Base-by-base conservation (phyloP, 2,888 invertebrate genomes). In the Oscheius sp. region DNA sequence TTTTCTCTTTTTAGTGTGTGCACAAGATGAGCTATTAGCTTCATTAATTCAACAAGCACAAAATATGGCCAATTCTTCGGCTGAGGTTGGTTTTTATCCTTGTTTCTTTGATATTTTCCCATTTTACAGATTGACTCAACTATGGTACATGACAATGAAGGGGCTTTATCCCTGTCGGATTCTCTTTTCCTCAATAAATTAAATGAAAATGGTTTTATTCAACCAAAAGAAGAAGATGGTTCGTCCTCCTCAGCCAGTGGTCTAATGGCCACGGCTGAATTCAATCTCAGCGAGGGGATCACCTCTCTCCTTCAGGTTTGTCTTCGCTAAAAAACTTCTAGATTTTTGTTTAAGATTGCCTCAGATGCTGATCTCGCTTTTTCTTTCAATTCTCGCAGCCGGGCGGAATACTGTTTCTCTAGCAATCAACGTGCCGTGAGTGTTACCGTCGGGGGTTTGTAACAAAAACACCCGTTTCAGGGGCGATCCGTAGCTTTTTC, bases 341-440 rank as follows among this genome's bases (percentile, higher is more conserved):
- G 16, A 49, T 49, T 12, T 7, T 18, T 41, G 56, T 76, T 35
- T 77, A 35, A 80, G 74, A 81, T 81, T n/a, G 81, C 81, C n/a
- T 73, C 79, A 2, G 83, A 83, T 61, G 77, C 80, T 1, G 83
- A 83, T 35, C 66, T 83, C 27, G 71, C 77, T 5, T 83, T 83
- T 69, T 81, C 81, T 1, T 83, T 83, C 61, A 81, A 83, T 46
- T 76, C 81, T 18, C 55, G 83, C 12, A 73, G 79, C 25, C 35
- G 75, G 9, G 81, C 80, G 2, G 83, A 81, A 70, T 83, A 81
- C 64, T 83, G 81, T 52, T 83, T 83, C 53, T 81, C 81, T 56
- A 59, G 74, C 69, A 80, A 76, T 35, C 63, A 73, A 18, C 78
- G 74, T 45, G 78, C 77, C 71, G 83, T 80, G 41, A 69, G 76